Evolutionary conservation across 2,113 vertebrate species (phyloP).

Genomic region (Cochlearius cochlearius): DNA sequence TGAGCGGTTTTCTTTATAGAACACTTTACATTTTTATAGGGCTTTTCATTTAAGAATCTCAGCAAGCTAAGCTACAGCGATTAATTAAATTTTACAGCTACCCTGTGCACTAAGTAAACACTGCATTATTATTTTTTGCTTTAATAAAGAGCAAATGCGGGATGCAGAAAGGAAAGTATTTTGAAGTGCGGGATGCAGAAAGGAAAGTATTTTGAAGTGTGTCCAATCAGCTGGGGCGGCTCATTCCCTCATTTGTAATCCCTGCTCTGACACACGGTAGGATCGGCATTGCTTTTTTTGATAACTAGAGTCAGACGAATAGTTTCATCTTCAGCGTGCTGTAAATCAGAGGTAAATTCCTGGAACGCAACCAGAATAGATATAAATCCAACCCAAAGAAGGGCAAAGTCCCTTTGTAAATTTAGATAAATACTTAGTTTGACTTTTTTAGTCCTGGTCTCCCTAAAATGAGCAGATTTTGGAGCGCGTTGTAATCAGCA

Average conservation of each 20-base stretch:
- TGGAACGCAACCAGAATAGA: not conserved
- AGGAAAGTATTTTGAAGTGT: constrained; percentile 15
- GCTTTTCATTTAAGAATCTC: constrained; percentile 34
- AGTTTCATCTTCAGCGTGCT: not conserved
- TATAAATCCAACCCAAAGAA: not conserved
- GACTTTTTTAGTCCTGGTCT: not conserved
- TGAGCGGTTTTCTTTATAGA: constrained; percentile 12
- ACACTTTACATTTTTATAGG: constrained; percentile 19
- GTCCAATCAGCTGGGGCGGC: not conserved
- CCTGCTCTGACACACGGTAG: not conserved
- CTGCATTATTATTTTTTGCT: constrained; percentile 16
- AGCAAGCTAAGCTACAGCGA: constrained; percentile 28
- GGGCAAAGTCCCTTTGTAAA: not conserved
- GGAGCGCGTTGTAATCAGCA: not conserved
- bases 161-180: not conserved
- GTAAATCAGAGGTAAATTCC: not conserved
- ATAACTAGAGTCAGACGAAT: constrained; percentile 35
- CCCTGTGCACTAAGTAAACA: not conserved
- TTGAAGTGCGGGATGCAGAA: not conserved
- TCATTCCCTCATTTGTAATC: constrained; percentile 38
- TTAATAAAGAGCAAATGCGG: constrained; percentile 19
- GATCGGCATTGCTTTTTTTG: not conserved
- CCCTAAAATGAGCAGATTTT: not conserved
- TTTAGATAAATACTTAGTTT: not conserved
- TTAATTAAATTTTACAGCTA: constrained; percentile 61